phyloP scores from a whole-genome alignment of 1,140 invertebrate genomes.

The Saccostrea echinata region DNA sequence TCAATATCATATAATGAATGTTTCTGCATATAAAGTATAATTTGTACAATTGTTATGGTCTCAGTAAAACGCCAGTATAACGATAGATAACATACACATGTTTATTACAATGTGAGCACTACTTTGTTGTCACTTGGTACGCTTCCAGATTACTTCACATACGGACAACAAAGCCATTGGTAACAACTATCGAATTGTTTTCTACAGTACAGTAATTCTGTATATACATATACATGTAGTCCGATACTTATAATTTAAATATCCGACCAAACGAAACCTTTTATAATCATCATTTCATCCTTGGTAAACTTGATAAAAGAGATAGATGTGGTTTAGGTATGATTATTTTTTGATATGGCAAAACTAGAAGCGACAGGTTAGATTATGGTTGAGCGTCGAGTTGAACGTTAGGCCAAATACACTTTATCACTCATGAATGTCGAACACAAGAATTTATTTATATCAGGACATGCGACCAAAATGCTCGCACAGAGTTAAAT shows the following conservation, averaged over 20 bases:
- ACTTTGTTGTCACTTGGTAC: background rate
- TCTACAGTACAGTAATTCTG: background rate
- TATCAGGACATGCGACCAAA: slow-evolving; percentile 36
- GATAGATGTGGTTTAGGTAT: background rate
- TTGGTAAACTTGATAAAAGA: background rate
- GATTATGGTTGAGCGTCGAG: background rate
- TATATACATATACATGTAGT: background rate
- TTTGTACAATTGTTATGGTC: too few species aligned
- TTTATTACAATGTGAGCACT: too few species aligned
- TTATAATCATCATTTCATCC: background rate
- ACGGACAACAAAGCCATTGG: background rate
- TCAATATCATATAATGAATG: too few species aligned
- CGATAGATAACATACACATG: too few species aligned
- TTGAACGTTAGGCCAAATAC: background rate
- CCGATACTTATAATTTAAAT: background rate
- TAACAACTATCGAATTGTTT: background rate
- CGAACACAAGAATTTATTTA: slow-evolving; percentile 24
- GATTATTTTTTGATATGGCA: background rate
- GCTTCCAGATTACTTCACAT: background rate
- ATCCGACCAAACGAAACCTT: background rate
- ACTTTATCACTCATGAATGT: slow-evolving; percentile 35
- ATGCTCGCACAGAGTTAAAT: slow-evolving; percentile 34
- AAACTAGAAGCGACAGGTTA: slow-evolving; percentile 32
- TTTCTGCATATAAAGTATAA: too few species aligned
- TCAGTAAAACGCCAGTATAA: too few species aligned